phyloP scores from a whole-genome alignment of 2,797 vertebrate genomes.

The Macropus fuliginosus region DNA sequence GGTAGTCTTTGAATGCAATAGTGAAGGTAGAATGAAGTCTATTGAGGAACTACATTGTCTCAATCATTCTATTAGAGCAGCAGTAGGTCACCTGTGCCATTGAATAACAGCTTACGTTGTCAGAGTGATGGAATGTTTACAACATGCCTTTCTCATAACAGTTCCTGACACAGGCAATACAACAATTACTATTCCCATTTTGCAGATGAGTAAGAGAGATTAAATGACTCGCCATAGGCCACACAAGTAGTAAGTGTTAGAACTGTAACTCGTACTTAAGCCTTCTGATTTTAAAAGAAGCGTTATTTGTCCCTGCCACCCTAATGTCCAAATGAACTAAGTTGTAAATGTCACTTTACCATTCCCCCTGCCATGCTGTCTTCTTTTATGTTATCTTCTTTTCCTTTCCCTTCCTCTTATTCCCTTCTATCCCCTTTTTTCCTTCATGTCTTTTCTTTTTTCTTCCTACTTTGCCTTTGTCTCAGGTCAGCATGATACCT shows the following conservation, averaged over 20 bases:
- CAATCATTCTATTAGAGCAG: not conserved
- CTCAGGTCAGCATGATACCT: not conserved
- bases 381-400: not conserved
- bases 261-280: not conserved
- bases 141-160: not conserved
- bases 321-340: not conserved
- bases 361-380: not conserved
- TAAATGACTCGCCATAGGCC: not conserved
- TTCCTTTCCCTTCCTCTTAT: not conserved
- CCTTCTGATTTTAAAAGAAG: not conserved
- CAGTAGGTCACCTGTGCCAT: not conserved
- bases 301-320: not conserved
- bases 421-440: not conserved
- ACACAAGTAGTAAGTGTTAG: not conserved
- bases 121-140: not conserved
- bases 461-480: conserved; percentile 26
- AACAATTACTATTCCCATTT: not conserved
- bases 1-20: not conserved
- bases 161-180: not conserved
- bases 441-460: conserved; percentile 19
- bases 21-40: not conserved
- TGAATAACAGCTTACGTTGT: not conserved
- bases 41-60: not conserved
- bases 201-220: not conserved
- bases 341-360: not conserved